phyloP scores from a whole-genome alignment of 1,140 invertebrate species.

The Yoshiicerus persimilis region DNA sequence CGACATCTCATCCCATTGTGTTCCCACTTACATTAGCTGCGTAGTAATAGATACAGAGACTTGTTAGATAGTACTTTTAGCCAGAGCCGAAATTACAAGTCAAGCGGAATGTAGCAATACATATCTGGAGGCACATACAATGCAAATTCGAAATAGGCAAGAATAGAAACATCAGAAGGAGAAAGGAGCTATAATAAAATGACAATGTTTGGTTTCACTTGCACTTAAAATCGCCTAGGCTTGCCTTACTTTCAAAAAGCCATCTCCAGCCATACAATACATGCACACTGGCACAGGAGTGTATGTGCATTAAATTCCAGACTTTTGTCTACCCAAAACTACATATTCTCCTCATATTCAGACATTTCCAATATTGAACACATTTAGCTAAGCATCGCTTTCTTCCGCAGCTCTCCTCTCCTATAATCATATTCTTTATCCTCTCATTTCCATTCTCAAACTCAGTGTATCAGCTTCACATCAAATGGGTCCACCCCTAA shows the following conservation, averaged over 20 bases:
- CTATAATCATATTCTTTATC: no score
- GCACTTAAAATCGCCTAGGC: background rate
- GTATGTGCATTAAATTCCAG: no score
- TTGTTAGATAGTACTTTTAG: background rate
- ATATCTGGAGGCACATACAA: background rate
- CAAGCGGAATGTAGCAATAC: background rate
- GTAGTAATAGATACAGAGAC: background rate
- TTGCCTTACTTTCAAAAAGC: background rate
- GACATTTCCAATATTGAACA: no score
- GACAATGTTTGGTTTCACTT: background rate
- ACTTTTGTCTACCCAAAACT: no score
- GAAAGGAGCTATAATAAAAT: background rate
- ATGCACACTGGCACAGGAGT: background rate
- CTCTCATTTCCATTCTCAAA: no score
- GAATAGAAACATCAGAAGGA: background rate
- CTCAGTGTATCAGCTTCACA: no score
- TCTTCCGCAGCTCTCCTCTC: no score
- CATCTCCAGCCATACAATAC: no score
- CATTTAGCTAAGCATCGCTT: no score
- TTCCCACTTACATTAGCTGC: background rate
- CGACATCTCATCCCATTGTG: constrained; percentile 32
- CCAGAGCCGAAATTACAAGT: background rate
- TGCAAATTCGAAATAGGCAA: background rate
- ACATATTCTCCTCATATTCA: no score
- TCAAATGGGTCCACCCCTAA: no score